Percentiles rank a stretch among this genome's conserved stretches.
Evolutionary conservation across 2,113 vertebrate genomes (phyloP).

Genomic region (Myrmophylax atrothorax): DNA sequence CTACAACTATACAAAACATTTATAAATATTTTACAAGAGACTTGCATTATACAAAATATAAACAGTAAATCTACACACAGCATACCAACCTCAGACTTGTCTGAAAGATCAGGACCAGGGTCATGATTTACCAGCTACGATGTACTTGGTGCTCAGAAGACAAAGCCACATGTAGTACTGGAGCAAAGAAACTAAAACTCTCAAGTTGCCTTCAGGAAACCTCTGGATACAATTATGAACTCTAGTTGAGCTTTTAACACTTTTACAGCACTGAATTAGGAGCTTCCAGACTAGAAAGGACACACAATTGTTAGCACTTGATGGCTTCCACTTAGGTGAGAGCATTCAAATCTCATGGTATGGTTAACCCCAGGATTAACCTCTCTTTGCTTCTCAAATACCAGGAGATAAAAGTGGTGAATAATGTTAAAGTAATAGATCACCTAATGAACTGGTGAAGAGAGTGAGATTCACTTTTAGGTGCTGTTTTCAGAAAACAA

Average conservation of each 20-base stretch:
- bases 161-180: background rate
- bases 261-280: background rate
- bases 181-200: background rate
- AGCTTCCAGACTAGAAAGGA: background rate
- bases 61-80: background rate
- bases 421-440: background rate
- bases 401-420: background rate
- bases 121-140: background rate
- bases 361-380: background rate
- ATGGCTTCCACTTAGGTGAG: background rate
- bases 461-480: background rate
- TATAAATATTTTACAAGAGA: background rate
- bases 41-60: background rate
- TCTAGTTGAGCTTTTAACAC: background rate
- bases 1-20: background rate
- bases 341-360: background rate
- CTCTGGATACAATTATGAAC: background rate
- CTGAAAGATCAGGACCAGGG: background rate
- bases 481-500: background rate
- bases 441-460: background rate
- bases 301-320: background rate
- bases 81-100: background rate
- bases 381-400: background rate
- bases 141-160: background rate
- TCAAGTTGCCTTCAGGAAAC: background rate